These are phyloP conservation scores for Vanessa cardui DNA, from an alignment of 2,888 invertebrate genomes.

Conservation along the genomic window DNA sequence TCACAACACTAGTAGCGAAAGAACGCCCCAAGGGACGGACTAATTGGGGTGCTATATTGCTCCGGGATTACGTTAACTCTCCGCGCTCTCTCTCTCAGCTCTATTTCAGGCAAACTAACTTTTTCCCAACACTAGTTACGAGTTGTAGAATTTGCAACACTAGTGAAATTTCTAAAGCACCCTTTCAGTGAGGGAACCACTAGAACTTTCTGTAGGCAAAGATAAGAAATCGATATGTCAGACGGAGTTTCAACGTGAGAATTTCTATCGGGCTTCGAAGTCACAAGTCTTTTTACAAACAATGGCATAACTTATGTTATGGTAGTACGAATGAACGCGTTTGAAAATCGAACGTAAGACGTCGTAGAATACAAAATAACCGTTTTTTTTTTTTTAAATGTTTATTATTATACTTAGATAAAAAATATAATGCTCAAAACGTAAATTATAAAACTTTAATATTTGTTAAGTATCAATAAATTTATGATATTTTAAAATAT, in stretches of 20 bases:
- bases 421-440: too few relatives aligned
- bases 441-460: neutral
- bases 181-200: conserved; percentile 14
- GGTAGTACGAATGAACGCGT: neutral
- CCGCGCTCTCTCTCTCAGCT: conserved; percentile 7
- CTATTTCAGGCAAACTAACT: conserved; percentile 21
- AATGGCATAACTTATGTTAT: conserved; percentile 3
- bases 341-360: neutral
- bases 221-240: conserved; percentile 31
- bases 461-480: neutral
- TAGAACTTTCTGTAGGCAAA: conserved; percentile 12
- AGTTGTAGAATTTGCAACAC: conserved; percentile 13
- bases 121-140: conserved; percentile 20
- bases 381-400: too few relatives aligned
- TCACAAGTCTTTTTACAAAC: conserved; percentile 25
- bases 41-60: conserved; percentile 67
- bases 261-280: conserved; percentile 24
- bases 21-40: conserved; percentile 38
- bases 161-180: conserved; percentile 20
- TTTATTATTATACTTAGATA: too few relatives aligned
- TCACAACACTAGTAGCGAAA: conserved; percentile 18
- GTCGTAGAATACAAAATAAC: neutral
- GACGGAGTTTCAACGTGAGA: conserved; percentile 21
- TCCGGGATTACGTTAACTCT: conserved; percentile 35
- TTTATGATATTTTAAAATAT: neutral